Conservation (phyloP, 2,797 vertebrate genomes). For the Coranthus polyacanthus region DNA sequence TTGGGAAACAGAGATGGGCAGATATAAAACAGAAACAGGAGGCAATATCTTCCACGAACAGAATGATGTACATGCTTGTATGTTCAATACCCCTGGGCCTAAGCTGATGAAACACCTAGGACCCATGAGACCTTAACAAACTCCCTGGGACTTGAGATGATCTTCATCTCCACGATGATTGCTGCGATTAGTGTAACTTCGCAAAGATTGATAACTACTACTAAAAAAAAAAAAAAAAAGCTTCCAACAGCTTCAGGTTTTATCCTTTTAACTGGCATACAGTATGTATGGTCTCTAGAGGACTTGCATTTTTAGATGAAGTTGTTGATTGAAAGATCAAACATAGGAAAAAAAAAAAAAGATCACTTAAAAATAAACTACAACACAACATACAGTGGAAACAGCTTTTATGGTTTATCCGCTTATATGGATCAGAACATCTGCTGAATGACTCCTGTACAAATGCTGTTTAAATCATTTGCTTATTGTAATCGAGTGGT, state of each 20-base stretch:
- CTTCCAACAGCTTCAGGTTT: conserved; percentile 1
- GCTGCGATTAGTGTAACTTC: conserved; percentile 22
- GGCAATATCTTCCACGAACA: conserved; percentile 46
- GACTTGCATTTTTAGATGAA: too few relatives aligned
- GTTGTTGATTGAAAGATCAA: too few relatives aligned
- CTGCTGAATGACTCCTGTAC: too few relatives aligned
- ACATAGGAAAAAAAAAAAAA: too few relatives aligned
- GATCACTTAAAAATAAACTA: too few relatives aligned
- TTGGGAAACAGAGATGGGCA: conserved; percentile 53
- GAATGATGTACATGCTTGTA: conserved; percentile 45
- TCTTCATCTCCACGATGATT: conserved; percentile 14
- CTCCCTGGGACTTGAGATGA: conserved; percentile 39
- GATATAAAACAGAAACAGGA: conserved; percentile 60
- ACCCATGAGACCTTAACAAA: conserved; percentile 35
- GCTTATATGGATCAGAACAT: too few relatives aligned
- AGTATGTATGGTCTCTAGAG: background rate
- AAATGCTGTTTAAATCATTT: too few relatives aligned
- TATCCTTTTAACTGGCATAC: background rate
- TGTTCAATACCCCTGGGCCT: conserved; percentile 29
- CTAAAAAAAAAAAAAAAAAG: background rate
- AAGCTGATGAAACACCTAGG: conserved; percentile 47
- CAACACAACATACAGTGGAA: too few relatives aligned
- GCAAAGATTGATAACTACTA: conserved; percentile 22
- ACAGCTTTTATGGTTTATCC: too few relatives aligned
- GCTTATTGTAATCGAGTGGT: too few relatives aligned